Conservation (phyloP, 2,113 vertebrate species). For the Vidua macroura region DNA sequence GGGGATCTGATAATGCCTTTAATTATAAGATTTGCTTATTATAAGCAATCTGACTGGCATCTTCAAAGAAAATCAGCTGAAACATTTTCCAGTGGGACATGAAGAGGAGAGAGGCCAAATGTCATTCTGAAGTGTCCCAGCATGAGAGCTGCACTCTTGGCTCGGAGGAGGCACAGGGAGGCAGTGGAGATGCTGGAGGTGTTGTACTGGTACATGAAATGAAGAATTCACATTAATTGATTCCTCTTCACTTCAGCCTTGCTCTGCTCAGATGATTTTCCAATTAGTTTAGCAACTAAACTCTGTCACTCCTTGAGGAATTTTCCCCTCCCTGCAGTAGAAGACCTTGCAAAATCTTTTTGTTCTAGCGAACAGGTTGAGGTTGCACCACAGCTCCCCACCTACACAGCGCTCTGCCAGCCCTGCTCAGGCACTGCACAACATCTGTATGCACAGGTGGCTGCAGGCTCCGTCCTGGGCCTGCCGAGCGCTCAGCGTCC, state of each 20-base stretch:
- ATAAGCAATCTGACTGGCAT: background rate
- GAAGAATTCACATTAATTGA: background rate
- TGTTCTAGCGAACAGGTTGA: background rate
- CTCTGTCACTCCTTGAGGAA: too few species aligned
- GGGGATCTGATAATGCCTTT: background rate
- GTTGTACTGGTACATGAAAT: rapidly evolving
- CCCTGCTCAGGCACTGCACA: background rate
- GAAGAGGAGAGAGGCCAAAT: background rate
- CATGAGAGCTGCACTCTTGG: background rate
- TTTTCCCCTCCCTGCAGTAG: background rate
- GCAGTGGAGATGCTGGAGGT: rapidly evolving
- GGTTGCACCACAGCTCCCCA: background rate
- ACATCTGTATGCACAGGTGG: background rate
- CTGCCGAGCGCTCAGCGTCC: background rate
- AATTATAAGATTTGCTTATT: background rate
- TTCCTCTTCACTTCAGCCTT: background rate
- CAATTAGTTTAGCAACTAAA: background rate
- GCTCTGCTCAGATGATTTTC: background rate
- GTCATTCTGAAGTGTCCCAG: background rate
- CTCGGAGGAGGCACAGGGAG: background rate
- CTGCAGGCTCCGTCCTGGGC: background rate
- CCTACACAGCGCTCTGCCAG: background rate
- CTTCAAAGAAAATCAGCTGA: background rate
- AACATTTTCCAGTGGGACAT: background rate
- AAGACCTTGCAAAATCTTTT: background rate